Evolutionary conservation across 2,113 vertebrate species (phyloP).

Genomic region (Kryptolebias marmoratus): DNA sequence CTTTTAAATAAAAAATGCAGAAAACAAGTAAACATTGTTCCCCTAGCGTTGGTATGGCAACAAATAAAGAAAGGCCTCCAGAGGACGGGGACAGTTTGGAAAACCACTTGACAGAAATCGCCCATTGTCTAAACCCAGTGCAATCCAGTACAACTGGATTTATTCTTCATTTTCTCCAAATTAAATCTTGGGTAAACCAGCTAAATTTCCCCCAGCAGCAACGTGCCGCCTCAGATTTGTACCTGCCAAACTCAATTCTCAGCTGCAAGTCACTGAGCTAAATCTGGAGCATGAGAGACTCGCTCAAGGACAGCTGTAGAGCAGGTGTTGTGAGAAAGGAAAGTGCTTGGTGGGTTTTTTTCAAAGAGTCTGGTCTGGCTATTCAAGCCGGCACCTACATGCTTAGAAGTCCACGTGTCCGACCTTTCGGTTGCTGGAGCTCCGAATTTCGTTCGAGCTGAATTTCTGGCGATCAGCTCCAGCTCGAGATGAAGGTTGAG

Average conservation of each 20-base stretch:
- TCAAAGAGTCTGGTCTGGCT: conserved; percentile 2
- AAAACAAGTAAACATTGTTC: conserved; percentile 3
- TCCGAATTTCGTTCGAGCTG: conserved; percentile 17
- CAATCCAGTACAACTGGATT: neutral
- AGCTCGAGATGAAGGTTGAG: conserved; percentile 21
- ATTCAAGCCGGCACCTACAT: conserved; percentile 1
- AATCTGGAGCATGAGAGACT: conserved; percentile 14
- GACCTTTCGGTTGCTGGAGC: conserved; percentile 37
- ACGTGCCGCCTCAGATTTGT: neutral
- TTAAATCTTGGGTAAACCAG: conserved; percentile 10
- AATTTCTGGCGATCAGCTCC: neutral
- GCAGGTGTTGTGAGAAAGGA: conserved; percentile 16
- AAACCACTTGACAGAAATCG: conserved; percentile 8
- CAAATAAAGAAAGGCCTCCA: conserved; percentile 9
- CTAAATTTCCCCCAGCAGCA: neutral
- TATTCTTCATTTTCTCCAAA: conserved; percentile 12
- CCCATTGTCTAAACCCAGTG: conserved; percentile 25
- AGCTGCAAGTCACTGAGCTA: neutral
- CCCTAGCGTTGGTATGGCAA: conserved; percentile 23
- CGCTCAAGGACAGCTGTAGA: conserved; percentile 23
- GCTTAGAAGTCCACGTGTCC: neutral
- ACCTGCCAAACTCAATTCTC: conserved; percentile 29
- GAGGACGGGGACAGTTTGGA: conserved; percentile 40
- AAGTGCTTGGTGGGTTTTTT: conserved; percentile 1
- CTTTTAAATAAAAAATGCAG: neutral